A percentile compares a stretch with the other conserved stretches of the same genome.
Conservation (phyloP, 92 coral and sea anemone species). For the Epizoanthus stellaris region DNA sequence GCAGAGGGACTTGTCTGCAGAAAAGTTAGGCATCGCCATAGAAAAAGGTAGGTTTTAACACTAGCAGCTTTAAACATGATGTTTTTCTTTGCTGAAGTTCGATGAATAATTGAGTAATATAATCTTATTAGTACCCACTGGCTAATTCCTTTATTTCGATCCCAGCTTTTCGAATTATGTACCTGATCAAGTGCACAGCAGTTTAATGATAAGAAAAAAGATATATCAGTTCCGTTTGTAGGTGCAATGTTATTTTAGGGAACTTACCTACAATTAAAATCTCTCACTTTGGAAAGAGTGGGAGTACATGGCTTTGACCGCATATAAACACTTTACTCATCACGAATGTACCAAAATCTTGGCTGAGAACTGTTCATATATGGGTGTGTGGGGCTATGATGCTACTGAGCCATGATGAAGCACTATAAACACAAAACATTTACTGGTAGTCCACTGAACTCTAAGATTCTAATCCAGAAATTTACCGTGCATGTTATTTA, state of each 20-base stretch:
- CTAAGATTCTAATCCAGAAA: background rate
- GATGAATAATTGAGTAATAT: conserved; percentile 8
- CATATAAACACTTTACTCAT: background rate
- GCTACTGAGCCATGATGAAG: too few relatives aligned
- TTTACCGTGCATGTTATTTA: background rate
- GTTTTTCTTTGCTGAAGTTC: conserved; percentile 8
- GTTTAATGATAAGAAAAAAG: background rate
- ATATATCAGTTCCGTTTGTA: conserved; percentile 6
- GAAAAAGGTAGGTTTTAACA: conserved; percentile 61
- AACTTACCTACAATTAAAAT: background rate
- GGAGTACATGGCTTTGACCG: background rate
- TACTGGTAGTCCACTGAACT: too few relatives aligned
- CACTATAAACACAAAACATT: too few relatives aligned
- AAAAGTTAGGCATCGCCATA: conserved; percentile 66
- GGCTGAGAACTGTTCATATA: background rate
- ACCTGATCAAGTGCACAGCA: background rate
- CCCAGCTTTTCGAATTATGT: background rate
- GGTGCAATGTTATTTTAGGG: background rate
- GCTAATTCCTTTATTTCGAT: conserved; percentile 5
- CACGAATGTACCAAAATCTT: background rate
- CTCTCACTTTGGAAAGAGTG: background rate
- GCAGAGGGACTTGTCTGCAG: conserved; percentile 86
- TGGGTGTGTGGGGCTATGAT: background rate
- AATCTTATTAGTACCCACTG: background rate
- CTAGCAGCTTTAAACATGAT: background rate